These are phyloP conservation scores for Callosobruchus maculatus DNA, from an alignment of 2,888 invertebrate genomes.

Conservation along the genomic window DNA sequence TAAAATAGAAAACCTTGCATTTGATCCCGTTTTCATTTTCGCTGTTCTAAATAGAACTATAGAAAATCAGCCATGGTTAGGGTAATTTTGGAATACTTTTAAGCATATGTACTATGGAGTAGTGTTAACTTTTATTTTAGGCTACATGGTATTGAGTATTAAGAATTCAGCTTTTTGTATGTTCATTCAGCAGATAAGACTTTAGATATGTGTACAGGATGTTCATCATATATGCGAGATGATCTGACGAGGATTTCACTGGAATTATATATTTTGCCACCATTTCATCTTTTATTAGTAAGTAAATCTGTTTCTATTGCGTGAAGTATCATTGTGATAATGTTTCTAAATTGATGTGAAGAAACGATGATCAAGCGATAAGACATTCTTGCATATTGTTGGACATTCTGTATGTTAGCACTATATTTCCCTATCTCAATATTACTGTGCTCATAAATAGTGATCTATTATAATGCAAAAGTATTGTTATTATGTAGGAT, in stretches of 20 bases:
- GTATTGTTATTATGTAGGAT: constrained; percentile 8
- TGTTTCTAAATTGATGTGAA: no score
- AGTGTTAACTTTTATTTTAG: not conserved
- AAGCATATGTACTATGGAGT: not conserved
- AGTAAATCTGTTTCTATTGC: not conserved
- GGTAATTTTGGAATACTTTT: not conserved
- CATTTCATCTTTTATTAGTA: not conserved
- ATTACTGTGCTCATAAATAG: constrained; percentile 4
- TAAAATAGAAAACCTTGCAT: no score
- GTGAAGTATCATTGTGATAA: no score
- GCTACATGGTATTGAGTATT: not conserved
- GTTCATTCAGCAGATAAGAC: not conserved
- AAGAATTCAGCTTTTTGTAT: not conserved
- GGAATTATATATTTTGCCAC: not conserved
- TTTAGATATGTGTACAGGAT: not conserved
- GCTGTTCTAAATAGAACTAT: not conserved
- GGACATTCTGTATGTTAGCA: not conserved
- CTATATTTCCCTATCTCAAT: not conserved
- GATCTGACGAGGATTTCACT: not conserved
- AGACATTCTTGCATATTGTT: not conserved
- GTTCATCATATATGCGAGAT: not conserved
- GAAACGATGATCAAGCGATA: not conserved
- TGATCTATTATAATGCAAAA: constrained; percentile 4
- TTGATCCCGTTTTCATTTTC: not conserved
- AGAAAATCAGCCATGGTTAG: not conserved